Conservation (phyloP, 2,888 invertebrate genomes). For the Chironomus tentans region DNA sequence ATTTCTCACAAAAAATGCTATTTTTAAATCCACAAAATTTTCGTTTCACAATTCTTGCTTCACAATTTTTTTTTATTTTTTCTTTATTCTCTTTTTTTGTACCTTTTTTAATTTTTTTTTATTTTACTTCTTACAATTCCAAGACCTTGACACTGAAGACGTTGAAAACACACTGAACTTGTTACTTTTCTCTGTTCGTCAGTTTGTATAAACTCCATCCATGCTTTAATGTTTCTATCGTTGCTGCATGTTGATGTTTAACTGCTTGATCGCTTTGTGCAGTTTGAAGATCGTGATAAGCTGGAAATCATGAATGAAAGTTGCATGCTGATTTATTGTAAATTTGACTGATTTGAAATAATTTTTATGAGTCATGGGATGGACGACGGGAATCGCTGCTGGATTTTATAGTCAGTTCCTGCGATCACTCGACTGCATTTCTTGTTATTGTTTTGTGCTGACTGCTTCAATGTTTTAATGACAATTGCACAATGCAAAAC, state of each 20-base stretch:
- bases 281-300: too few relatives aligned
- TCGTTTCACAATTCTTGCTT: background rate
- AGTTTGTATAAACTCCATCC: background rate
- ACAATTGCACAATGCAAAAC: too few relatives aligned
- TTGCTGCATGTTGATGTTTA: background rate
- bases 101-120: background rate
- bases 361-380: too few relatives aligned
- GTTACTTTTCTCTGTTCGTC: slow-evolving; percentile 19
- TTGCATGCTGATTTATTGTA: too few relatives aligned
- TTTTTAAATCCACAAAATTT: slow-evolving; percentile 8
- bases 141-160: slow-evolving; percentile 45
- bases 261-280: background rate
- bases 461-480: too few relatives aligned
- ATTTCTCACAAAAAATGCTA: background rate
- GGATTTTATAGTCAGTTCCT: too few relatives aligned
- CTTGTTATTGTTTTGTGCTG: too few relatives aligned
- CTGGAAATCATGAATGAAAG: too few relatives aligned
- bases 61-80: background rate
- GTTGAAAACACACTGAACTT: slow-evolving; percentile 36
- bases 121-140: background rate
- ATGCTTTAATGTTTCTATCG: background rate
- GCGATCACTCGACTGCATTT: too few relatives aligned
- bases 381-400: too few relatives aligned
- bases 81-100: background rate
- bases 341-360: too few relatives aligned